These are phyloP conservation scores for Allophyes oxyacanthae DNA, from an alignment of 2,888 invertebrate species.

Conservation along the genomic window DNA sequence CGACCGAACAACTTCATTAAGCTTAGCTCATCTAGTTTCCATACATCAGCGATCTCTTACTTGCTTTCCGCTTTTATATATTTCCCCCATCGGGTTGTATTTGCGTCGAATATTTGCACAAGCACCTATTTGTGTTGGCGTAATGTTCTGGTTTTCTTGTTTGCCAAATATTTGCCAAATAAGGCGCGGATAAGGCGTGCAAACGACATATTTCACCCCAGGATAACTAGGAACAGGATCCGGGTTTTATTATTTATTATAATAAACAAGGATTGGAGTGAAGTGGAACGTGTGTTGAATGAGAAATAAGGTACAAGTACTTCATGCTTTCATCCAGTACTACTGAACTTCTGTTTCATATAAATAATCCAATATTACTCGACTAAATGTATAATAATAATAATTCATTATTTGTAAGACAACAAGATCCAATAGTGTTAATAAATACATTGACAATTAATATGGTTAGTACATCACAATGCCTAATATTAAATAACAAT, in stretches of 20 bases:
- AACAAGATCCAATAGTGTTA: no score
- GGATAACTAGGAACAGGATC: constrained; percentile 45
- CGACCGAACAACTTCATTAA: not conserved
- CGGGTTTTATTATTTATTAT: constrained; percentile 53
- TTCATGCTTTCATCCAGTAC: not conserved
- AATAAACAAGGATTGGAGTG: constrained; percentile 42
- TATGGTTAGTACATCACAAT: no score
- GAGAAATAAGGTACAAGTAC: constrained; percentile 4
- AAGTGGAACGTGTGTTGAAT: constrained; percentile 28
- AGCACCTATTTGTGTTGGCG: constrained; percentile 65
- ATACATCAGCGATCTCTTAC: constrained; percentile 33
- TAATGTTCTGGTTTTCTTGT: constrained; percentile 64
- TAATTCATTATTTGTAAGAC: no score
- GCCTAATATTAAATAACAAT: no score
- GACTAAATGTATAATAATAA: no score
- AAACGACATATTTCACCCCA: constrained; percentile 58
- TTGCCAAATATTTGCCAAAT: constrained; percentile 67
- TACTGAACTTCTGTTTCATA: not conserved
- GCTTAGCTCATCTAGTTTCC: constrained; percentile 53
- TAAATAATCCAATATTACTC: no score
- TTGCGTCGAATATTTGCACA: constrained; percentile 65
- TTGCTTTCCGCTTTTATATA: constrained; percentile 67
- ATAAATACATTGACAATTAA: no score
- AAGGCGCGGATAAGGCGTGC: constrained; percentile 57
- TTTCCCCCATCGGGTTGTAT: constrained; percentile 64